Evolutionary conservation across 2,888 invertebrate species (phyloP).

Genomic region (Hecatera dysodea): DNA sequence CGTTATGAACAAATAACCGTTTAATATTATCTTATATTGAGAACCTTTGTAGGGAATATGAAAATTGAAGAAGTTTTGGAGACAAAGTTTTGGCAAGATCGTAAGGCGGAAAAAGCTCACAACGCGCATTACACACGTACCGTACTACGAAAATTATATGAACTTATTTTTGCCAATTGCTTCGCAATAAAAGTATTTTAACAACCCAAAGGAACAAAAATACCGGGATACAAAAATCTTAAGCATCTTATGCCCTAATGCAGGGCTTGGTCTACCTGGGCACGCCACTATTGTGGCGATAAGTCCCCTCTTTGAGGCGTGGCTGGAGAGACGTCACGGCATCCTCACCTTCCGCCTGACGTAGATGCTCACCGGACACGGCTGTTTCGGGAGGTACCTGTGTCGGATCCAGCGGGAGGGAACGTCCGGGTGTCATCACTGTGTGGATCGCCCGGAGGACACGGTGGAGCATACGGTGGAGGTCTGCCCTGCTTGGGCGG

Average conservation of each 20-base stretch:
- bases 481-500: too few species aligned
- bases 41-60: conserved; percentile 18
- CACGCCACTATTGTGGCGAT: too few species aligned
- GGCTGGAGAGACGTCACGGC: too few species aligned
- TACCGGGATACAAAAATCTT: neutral
- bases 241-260: neutral
- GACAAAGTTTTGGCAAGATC: neutral
- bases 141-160: neutral
- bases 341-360: too few species aligned
- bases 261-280: neutral
- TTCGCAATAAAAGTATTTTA: neutral
- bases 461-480: too few species aligned
- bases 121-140: neutral
- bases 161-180: neutral
- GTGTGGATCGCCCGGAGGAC: too few species aligned
- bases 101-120: neutral
- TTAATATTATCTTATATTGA: conserved; percentile 11
- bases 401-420: too few species aligned
- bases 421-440: too few species aligned
- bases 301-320: too few species aligned
- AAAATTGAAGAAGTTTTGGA: conserved; percentile 1
- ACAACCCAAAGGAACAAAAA: neutral
- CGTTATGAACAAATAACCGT: conserved; percentile 20
- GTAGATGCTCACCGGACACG: too few species aligned
- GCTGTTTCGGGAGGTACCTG: too few species aligned